These are phyloP conservation scores for Nymphicus hollandicus DNA, from an alignment of 2,113 vertebrate species.

Conservation along the genomic window DNA sequence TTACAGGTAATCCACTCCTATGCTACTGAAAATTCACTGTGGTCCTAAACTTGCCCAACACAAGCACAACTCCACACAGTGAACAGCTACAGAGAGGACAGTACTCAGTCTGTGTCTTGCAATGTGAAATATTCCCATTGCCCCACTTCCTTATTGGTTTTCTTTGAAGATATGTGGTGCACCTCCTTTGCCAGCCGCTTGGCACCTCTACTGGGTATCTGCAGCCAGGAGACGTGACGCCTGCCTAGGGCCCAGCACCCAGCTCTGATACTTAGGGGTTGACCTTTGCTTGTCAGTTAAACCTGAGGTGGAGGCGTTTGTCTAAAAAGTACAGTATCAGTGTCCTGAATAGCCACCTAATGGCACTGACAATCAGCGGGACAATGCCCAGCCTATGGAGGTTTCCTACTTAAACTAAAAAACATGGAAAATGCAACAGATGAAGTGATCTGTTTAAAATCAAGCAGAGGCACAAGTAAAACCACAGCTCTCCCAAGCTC, in stretches of 20 bases:
- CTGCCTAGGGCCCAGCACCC: neutral
- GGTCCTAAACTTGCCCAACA: neutral
- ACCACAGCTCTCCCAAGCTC: neutral
- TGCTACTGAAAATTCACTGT: neutral
- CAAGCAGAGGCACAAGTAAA: neutral
- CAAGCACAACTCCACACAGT: neutral
- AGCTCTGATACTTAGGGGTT: neutral
- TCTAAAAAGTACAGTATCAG: neutral
- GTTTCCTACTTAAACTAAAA: neutral
- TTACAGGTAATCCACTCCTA: neutral
- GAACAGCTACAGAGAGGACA: neutral
- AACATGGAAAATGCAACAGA: neutral
- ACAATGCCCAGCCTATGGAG: neutral
- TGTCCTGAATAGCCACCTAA: neutral
- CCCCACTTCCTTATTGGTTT: neutral
- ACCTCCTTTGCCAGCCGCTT: neutral
- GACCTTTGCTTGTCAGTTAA: neutral
- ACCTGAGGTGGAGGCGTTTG: neutral
- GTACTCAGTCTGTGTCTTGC: too few species aligned
- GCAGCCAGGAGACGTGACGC: neutral
- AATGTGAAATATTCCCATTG: neutral
- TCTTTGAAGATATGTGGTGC: neutral
- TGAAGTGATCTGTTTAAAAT: neutral
- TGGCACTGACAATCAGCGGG: neutral
- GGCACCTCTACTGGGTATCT: neutral